These are phyloP conservation scores for Acipenser transmontanus DNA, from an alignment of 2,797 vertebrate genomes.

Conservation along the genomic window DNA sequence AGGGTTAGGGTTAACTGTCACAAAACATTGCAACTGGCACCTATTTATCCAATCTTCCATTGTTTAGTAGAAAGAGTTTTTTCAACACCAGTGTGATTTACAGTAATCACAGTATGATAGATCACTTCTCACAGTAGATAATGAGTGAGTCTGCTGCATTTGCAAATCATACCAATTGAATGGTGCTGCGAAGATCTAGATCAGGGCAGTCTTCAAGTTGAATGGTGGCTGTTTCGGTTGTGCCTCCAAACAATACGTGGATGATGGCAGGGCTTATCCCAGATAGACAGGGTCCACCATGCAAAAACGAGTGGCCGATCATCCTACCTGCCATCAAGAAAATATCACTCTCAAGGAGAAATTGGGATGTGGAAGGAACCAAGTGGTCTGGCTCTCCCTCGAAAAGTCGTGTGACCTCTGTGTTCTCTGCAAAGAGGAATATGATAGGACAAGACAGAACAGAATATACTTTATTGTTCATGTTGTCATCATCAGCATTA, in stretches of 20 bases:
- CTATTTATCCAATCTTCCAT: too few species aligned
- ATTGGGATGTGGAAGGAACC: background rate
- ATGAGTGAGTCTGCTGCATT: background rate
- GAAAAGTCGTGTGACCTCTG: background rate
- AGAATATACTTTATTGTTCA: background rate
- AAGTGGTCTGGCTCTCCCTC: background rate
- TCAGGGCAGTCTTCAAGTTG: conserved; percentile 2
- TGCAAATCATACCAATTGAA: background rate
- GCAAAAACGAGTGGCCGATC: background rate
- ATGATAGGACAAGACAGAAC: too few species aligned
- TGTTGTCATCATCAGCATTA: background rate
- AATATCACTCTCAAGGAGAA: background rate
- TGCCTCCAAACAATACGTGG: too few species aligned
- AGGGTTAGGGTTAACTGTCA: too few species aligned
- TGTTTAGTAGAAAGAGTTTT: background rate
- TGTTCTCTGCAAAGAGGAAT: background rate
- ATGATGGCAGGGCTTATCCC: background rate
- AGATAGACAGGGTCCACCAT: conserved; percentile 2
- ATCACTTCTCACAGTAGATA: background rate
- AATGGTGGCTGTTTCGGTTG: background rate
- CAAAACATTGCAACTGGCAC: too few species aligned
- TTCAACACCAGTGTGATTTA: background rate
- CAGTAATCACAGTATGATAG: background rate
- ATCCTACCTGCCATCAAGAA: background rate
- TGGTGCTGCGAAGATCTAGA: background rate